These are phyloP conservation scores for Lydus trimaculatus DNA, from an alignment of 2,888 invertebrate species.

Conservation along the genomic window DNA sequence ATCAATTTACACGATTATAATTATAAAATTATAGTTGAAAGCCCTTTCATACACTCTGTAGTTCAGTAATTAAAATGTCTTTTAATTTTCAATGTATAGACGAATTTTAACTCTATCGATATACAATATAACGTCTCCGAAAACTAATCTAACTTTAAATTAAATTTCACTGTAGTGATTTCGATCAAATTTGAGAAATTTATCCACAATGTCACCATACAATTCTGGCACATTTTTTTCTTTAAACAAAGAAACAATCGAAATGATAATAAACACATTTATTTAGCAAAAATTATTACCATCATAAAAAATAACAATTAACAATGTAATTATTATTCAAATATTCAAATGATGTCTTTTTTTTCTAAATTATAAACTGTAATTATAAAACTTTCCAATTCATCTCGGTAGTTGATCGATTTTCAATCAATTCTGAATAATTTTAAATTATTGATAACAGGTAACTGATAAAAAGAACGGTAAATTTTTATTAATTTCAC, in stretches of 20 bases:
- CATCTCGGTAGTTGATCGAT: too few species aligned
- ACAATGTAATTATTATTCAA: too few species aligned
- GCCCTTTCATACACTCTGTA: not conserved
- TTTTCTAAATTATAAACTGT: not conserved
- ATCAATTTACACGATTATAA: not conserved
- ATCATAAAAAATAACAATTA: too few species aligned
- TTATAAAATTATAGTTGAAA: not conserved
- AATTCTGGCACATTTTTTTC: too few species aligned
- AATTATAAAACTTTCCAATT: too few species aligned
- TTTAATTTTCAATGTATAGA: not conserved
- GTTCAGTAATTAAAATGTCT: not conserved
- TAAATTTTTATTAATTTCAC: not conserved
- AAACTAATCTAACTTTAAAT: conserved; percentile 9
- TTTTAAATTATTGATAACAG: too few species aligned
- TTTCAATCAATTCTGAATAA: not conserved
- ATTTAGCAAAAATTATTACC: too few species aligned
- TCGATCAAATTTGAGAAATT: not conserved
- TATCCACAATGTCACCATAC: too few species aligned
- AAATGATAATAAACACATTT: too few species aligned
- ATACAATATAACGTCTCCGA: not conserved
- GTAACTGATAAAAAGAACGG: not conserved
- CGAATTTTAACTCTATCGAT: not conserved
- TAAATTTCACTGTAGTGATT: not conserved
- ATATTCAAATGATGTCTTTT: too few species aligned
- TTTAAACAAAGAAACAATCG: too few species aligned